Evolutionary conservation across 1,140 invertebrate species (phyloP), one percentile per base, ranked within the genome.

Genomic region (Phymastichus coffea): DNA sequence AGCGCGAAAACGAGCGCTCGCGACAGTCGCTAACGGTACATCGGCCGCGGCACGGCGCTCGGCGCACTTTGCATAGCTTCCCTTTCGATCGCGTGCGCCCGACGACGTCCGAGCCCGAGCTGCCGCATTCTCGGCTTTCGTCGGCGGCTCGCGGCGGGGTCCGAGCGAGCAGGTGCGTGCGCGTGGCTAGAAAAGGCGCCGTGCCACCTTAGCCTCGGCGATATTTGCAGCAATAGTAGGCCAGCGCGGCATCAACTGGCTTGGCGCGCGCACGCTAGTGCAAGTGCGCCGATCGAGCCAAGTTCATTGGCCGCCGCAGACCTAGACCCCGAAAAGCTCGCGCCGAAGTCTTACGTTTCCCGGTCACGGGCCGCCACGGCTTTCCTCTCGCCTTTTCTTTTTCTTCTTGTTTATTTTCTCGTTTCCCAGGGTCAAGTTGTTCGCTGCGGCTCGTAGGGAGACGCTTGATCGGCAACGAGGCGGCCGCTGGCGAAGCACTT

Each of bases 251-350:
- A 22, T n/a, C 61, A 46, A 63, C 38, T 51, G 48, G 48, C 33
- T 35, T 37, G 33, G 33, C 20, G 33, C 10, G 15, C 15, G 7
- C n/a, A n/a, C 3, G 22, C 22, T 19, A 48, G 44, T 40, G 66
- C 72, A 74, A 74, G 70, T 74, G 71, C 73, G 70, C 70, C 20
- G 2, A 3, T 10, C 17, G n/a, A 10, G 48, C 33, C 62, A 64
- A 67, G 73, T 70, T 73, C 70, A 71, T 75, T 63, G 74, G 62
- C 72, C 73, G 71, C 68, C 38, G 58, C 66, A 74, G 73, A 76
- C 74, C 74, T 76, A 76, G 73, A 75, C 74, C 74, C n/a, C 74
- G 70, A 75, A 76, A 76, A 71, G 55, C 70, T 28, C 52, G 57
- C 63, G 17, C 35, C 35, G 51, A 41, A 38, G 37, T 47, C 41